Base-by-base conservation (phyloP, 2,113 vertebrate species). In the Uria lomvia region DNA sequence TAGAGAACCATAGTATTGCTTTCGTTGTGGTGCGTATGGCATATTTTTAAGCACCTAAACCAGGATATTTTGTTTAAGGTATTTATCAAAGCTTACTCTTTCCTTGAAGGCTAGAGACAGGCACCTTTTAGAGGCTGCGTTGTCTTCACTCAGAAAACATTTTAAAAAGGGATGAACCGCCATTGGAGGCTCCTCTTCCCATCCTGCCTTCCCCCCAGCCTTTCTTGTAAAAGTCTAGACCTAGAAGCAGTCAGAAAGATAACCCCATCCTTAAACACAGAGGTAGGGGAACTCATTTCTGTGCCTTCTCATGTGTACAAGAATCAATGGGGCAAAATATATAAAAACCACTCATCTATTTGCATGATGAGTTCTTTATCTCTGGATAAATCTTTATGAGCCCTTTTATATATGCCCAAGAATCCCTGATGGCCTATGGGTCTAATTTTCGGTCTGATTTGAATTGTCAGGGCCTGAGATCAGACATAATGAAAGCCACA, bases 261-360 rank as follows among this genome's bases (percentile, higher is more conserved):
- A 47, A 83, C 62, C 19, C 11, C 32, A n/a, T 42, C 68, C 22
- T 70, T 70, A 77, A 81, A 26, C 29, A 66, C 36, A 80, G 47
- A 60, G 34, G 22, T 22, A 55, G 27, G 18, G 23, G 45, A 5
- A 38, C 24, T 88, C 7, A 20, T 30, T 55, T 80, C 34, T 74
- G 1, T 18, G 6, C 40, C 53, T 83, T 68, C 43, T 52, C 1
- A 0, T 0, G 0, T 62, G 49, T 34, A 10, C 9, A 32, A 73
- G 49, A 65, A 74, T 12, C 12, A 88, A 47, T 42, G 21, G 6
- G 4, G 1, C 32, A 77, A 80, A 77, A 34, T 9, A 7, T 62
- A 65, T 80, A 49, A 2, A 24, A 43, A 1, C 0, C 8, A 40
- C 9, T 62, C 4, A 15, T 26, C 30, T 42, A 13, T 67, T 77